Conservation (phyloP, 2,888 invertebrate species). For the Cactoblastis cactorum region DNA sequence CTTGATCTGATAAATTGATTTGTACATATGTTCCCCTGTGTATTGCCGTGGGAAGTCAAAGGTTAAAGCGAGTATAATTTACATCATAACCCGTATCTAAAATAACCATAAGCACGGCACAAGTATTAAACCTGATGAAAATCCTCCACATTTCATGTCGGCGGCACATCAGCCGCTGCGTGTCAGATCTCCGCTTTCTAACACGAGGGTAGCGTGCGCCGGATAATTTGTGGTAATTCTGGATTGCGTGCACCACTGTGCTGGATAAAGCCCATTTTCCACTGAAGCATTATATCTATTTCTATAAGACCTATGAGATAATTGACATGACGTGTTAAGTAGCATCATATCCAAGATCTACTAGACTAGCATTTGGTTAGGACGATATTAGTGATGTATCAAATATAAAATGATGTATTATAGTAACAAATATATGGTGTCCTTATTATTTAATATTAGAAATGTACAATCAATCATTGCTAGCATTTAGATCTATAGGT, state of each 20-base stretch:
- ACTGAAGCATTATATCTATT: neutral
- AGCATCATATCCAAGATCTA: too few relatives aligned
- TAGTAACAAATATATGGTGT: too few relatives aligned
- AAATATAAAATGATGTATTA: too few relatives aligned
- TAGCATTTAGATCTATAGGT: too few relatives aligned
- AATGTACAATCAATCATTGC: too few relatives aligned
- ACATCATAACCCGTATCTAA: neutral
- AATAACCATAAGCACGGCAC: neutral
- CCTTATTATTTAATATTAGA: too few relatives aligned
- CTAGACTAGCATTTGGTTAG: too few relatives aligned
- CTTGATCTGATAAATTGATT: too few relatives aligned
- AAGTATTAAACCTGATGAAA: neutral
- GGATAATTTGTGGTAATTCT: neutral
- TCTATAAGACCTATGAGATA: neutral
- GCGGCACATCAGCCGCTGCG: neutral
- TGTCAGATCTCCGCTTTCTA: constrained; percentile 7
- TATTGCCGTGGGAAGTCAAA: neutral
- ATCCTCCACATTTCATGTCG: neutral
- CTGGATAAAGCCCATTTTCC: neutral
- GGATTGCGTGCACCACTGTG: neutral
- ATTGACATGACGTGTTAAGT: too few relatives aligned
- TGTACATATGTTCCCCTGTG: too few relatives aligned
- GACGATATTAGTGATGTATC: too few relatives aligned
- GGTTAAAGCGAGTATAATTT: neutral
- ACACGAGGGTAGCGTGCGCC: constrained; percentile 1